Conservation (phyloP, 2,113 vertebrate genomes). For the Anolis sagrei region DNA sequence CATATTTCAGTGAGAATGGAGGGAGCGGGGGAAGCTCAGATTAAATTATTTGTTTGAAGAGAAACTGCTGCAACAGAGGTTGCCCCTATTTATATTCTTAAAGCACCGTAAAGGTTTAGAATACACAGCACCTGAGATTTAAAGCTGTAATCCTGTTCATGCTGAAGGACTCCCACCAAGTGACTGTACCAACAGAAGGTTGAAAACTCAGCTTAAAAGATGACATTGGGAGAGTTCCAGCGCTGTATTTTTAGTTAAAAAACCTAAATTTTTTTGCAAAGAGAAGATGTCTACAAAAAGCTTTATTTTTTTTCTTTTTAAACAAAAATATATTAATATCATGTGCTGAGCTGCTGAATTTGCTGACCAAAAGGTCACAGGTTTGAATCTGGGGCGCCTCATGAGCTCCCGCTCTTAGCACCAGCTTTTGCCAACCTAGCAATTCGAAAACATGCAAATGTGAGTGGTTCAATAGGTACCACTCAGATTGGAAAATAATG, state of each 20-base stretch:
- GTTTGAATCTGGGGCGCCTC: too few relatives aligned
- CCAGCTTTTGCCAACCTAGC: too few relatives aligned
- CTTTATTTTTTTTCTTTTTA: not conserved
- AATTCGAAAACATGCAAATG: too few relatives aligned
- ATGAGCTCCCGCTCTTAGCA: too few relatives aligned
- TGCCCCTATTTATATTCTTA: slow-evolving; percentile 52
- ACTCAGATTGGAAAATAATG: too few relatives aligned
- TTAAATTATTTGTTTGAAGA: slow-evolving; percentile 57
- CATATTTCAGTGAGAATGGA: slow-evolving; percentile 70
- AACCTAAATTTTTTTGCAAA: slow-evolving; percentile 22
- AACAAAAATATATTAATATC: slow-evolving; percentile 13
- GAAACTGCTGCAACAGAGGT: slow-evolving; percentile 41
- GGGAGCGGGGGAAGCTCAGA: not conserved
- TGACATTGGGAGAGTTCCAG: slow-evolving; percentile 48
- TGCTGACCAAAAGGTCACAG: too few relatives aligned
- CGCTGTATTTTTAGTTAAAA: slow-evolving; percentile 1
- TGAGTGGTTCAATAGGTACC: too few relatives aligned
- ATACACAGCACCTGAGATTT: slow-evolving; percentile 49
- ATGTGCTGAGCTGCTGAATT: too few relatives aligned
- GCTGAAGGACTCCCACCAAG: slow-evolving; percentile 48
- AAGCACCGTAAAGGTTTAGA: slow-evolving; percentile 65
- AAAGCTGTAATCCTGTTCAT: slow-evolving; percentile 56
- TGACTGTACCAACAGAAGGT: slow-evolving; percentile 62
- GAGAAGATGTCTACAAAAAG: not conserved
- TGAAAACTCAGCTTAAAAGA: slow-evolving; percentile 53